These are phyloP conservation scores for Trichopoda pennipes DNA, from an alignment of 2,888 invertebrate genomes.

Conservation along the genomic window DNA sequence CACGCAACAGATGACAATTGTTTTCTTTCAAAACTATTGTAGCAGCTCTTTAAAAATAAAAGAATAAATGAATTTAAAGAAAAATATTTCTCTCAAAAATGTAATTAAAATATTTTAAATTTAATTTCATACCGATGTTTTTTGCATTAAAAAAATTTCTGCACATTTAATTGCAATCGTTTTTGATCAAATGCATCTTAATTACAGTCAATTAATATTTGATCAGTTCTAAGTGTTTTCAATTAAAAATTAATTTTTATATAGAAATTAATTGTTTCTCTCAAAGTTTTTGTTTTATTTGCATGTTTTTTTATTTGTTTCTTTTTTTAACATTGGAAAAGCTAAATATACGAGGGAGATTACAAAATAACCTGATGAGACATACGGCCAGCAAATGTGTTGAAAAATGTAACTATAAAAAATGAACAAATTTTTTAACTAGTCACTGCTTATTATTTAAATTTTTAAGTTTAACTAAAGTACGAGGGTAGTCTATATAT, in stretches of 20 bases:
- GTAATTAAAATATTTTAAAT: not conserved
- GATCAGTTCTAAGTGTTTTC: slow-evolving; percentile 24
- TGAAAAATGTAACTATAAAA: no score
- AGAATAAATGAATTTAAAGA: not conserved
- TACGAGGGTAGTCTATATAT: no score
- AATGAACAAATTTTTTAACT: no score
- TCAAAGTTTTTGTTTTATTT: not conserved
- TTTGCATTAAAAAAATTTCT: slow-evolving; percentile 10
- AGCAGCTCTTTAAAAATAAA: slow-evolving; percentile 84
- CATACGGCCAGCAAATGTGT: no score
- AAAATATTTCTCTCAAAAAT: not conserved
- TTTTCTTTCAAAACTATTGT: slow-evolving; percentile 90
- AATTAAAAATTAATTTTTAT: slow-evolving; percentile 41
- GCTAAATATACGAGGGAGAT: not conserved
- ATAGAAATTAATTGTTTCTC: not conserved
- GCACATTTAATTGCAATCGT: not conserved
- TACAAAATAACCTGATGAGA: not conserved
- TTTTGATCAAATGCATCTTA: slow-evolving; percentile 9
- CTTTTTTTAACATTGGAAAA: no score
- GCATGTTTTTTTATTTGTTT: not conserved
- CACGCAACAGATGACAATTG: slow-evolving; percentile 90
- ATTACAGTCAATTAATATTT: slow-evolving; percentile 43
- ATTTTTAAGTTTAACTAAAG: no score
- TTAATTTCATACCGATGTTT: not conserved
- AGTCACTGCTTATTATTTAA: no score